Conservation (phyloP, 2,113 vertebrate genomes). For the Myrmecobius fasciatus region DNA sequence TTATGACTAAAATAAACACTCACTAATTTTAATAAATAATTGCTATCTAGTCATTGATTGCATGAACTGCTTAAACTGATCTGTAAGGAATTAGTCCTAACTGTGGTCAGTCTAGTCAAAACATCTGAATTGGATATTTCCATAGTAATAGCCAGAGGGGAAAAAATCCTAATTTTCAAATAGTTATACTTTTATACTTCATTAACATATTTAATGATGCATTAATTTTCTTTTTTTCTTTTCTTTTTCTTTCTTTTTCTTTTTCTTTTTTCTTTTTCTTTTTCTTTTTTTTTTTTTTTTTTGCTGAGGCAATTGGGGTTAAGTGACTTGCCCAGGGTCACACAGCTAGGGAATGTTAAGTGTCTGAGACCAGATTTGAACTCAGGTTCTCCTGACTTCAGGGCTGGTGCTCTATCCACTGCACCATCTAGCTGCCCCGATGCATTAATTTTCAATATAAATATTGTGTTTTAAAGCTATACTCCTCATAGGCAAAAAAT, state of each 20-base stretch:
- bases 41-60: neutral
- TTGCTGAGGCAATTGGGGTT: too few relatives aligned
- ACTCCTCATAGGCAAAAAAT: conserved; percentile 37
- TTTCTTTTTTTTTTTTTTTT: too few relatives aligned
- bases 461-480: conserved; percentile 13
- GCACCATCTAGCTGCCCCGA: too few relatives aligned
- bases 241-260: too few relatives aligned
- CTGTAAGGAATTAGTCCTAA: neutral
- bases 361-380: too few relatives aligned
- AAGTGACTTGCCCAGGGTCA: too few relatives aligned
- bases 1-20: conserved; percentile 6
- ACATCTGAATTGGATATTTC: neutral
- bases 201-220: neutral
- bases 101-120: neutral
- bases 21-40: conserved; percentile 4
- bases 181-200: conserved; percentile 33
- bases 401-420: too few relatives aligned
- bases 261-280: too few relatives aligned
- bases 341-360: too few relatives aligned
- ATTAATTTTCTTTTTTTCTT: neutral
- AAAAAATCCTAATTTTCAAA: conserved; percentile 30
- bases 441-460: neutral
- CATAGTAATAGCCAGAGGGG: neutral
- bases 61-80: neutral
- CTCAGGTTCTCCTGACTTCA: too few relatives aligned